These are phyloP conservation scores for Lochmaea capreae DNA, from an alignment of 2,888 invertebrate genomes.

Conservation along the genomic window DNA sequence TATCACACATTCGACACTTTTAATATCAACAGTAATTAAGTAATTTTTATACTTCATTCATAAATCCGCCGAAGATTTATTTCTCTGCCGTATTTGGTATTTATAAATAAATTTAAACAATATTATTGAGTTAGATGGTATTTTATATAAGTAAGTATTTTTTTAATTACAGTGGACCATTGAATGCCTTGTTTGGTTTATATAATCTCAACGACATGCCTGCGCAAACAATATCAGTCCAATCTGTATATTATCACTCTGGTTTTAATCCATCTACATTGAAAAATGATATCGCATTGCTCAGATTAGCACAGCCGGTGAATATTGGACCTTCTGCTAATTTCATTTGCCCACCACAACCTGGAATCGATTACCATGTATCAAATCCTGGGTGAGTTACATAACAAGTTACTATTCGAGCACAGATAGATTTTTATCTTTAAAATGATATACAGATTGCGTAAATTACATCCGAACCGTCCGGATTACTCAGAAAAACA, in stretches of 20 bases:
- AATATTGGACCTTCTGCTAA: constrained; percentile 68
- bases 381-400: background rate
- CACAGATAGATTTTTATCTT: no score
- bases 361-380: background rate
- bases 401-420: background rate
- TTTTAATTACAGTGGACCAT: background rate
- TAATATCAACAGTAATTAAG: no score
- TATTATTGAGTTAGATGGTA: no score
- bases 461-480: no score
- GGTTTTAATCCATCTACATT: constrained; percentile 78
- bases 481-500: no score
- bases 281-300: constrained; percentile 84
- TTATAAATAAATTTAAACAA: no score
- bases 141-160: background rate
- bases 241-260: constrained; percentile 66
- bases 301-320: constrained; percentile 74
- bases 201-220: background rate
- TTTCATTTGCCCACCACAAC: constrained; percentile 57
- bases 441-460: no score
- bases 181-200: background rate
- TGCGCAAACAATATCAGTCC: constrained; percentile 38
- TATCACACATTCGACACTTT: no score
- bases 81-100: no score
- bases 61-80: no score
- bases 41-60: no score